A percentile compares a stretch with the other conserved stretches of the same genome.
Evolutionary conservation across 2,113 vertebrate species (phyloP).

Genomic region (Prolemur simus): DNA sequence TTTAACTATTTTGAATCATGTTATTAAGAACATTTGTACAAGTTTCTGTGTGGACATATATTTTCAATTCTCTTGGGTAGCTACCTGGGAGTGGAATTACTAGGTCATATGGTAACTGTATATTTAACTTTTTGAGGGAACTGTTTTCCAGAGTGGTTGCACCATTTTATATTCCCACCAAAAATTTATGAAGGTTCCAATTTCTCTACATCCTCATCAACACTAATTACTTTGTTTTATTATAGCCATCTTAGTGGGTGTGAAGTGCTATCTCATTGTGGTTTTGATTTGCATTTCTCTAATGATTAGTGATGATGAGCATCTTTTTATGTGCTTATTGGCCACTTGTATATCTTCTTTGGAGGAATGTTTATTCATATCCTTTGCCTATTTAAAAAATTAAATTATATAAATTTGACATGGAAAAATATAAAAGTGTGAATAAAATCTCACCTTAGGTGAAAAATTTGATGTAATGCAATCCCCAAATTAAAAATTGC

Average conservation of each 20-base stretch:
- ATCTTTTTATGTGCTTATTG: neutral
- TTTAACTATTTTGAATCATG: neutral
- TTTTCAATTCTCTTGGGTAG: constrained; percentile 6
- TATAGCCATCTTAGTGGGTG: neutral
- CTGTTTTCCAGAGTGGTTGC: neutral
- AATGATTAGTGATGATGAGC: neutral
- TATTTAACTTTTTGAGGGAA: neutral
- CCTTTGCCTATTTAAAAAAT: neutral
- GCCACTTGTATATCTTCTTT: neutral
- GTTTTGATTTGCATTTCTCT: constrained; percentile 14
- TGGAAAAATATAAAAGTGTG: neutral
- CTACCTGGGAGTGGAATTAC: neutral
- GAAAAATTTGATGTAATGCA: neutral
- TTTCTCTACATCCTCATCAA: neutral
- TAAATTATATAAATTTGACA: neutral
- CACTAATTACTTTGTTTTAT: neutral
- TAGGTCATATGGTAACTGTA: neutral
- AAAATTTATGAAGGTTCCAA: neutral
- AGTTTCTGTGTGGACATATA: neutral
- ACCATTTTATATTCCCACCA: neutral
- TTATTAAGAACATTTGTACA: neutral
- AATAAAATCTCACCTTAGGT: neutral
- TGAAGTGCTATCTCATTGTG: neutral
- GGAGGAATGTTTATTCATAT: constrained; percentile 6
- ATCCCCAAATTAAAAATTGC: constrained; percentile 5